A percentile compares a stretch with the other conserved stretches of the same genome.
phyloP scores from a whole-genome alignment of 2,113 vertebrate species.

The Hippocampus guttulatus region DNA sequence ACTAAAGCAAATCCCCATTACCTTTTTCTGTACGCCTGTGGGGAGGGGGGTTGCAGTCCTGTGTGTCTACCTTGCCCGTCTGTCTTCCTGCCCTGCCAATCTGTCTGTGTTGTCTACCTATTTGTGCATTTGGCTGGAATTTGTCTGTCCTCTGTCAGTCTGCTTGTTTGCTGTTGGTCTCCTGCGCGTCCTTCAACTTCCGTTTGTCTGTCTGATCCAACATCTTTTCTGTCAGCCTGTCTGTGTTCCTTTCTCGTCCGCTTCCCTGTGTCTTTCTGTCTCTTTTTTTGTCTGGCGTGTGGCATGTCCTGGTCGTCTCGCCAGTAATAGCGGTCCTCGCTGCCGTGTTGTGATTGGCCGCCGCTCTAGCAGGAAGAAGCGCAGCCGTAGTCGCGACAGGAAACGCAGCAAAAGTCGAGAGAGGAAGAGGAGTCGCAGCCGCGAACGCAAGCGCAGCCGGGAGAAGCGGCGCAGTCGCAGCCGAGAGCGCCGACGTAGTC shows the following conservation, averaged over 20 bases:
- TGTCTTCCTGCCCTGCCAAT: neutral
- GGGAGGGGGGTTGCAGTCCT: neutral
- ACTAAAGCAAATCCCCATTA: too few species aligned
- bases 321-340: neutral
- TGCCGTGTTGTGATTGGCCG: conserved; percentile 19
- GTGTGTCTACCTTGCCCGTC: neutral
- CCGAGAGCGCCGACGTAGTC: conserved; percentile 79
- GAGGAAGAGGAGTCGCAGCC: conserved; percentile 81
- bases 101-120: neutral
- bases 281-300: neutral
- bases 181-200: neutral
- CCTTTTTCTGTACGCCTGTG: too few species aligned
- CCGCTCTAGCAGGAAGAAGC: conserved; percentile 80
- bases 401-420: conserved; percentile 87
- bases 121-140: neutral
- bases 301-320: neutral
- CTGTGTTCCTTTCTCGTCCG: neutral
- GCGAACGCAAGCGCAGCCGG: conserved; percentile 83
- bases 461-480: conserved; percentile 49
- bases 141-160: neutral
- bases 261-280: neutral
- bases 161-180: neutral
- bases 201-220: neutral
- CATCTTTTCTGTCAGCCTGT: neutral
- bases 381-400: conserved; percentile 86